Conservation (phyloP, 1,140 invertebrate species). For the Caenorhabditis tropicalis region DNA sequence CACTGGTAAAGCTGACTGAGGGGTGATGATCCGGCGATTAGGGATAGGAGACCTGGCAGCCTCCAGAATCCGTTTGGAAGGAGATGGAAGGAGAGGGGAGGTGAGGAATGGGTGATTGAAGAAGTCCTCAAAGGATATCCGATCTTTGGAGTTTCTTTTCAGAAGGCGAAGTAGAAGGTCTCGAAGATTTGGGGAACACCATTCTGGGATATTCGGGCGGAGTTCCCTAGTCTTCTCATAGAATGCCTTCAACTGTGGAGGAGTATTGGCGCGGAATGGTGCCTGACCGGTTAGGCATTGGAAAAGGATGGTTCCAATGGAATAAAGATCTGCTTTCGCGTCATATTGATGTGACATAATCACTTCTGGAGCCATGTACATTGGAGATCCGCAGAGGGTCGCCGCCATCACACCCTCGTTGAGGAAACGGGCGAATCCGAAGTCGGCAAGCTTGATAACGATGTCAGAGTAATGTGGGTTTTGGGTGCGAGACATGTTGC, state of each 20-base stretch:
- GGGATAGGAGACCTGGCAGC: slow-evolving; percentile 34
- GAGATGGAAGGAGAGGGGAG: slow-evolving; percentile 43
- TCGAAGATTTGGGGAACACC: slow-evolving; percentile 86
- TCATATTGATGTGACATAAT: slow-evolving; percentile 99
- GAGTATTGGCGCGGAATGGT: slow-evolving; percentile 93
- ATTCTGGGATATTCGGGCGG: slow-evolving; percentile 89
- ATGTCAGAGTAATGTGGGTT: slow-evolving; percentile 82
- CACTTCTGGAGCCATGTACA: slow-evolving; percentile 99
- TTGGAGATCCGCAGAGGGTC: slow-evolving; percentile 97
- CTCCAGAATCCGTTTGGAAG: slow-evolving; percentile 63
- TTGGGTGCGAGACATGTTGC: slow-evolving; percentile 75
- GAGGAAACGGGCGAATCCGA: slow-evolving; percentile 97
- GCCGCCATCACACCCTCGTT: slow-evolving; percentile 99
- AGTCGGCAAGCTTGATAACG: slow-evolving; percentile 81
- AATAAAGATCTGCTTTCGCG: slow-evolving; percentile 96
- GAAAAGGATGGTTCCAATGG: slow-evolving; percentile 96
- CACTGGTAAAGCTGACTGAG: slow-evolving; percentile 23
- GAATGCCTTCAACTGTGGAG: slow-evolving; percentile 94
- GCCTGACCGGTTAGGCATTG: slow-evolving; percentile 98
- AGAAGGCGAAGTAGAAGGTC: slow-evolving; percentile 86
- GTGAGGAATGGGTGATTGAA: slow-evolving; percentile 67
- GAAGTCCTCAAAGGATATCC: slow-evolving; percentile 84
- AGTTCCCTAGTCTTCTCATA: slow-evolving; percentile 97
- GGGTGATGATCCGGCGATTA: slow-evolving; percentile 47
- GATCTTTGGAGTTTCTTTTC: slow-evolving; percentile 88